These are phyloP conservation scores for Oreochromis niloticus DNA, from an alignment of 2,113 vertebrate species.

Conservation along the genomic window DNA sequence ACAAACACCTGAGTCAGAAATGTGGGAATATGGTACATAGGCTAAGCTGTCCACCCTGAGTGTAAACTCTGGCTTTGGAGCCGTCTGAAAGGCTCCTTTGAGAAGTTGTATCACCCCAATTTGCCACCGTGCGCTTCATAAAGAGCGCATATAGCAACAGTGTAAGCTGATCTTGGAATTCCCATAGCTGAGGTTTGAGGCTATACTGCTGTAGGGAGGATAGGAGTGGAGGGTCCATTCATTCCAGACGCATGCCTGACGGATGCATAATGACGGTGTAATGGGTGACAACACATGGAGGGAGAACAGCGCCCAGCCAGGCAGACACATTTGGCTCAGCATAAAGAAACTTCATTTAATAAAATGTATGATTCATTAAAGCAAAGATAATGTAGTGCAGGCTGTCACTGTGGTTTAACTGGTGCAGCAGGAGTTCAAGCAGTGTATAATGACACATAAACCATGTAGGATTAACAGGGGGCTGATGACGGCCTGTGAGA, in stretches of 20 bases:
- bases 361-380: neutral
- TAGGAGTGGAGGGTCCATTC: conserved; percentile 10
- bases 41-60: conserved; percentile 32
- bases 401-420: neutral
- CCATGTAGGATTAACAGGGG: neutral
- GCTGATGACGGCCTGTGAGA: neutral
- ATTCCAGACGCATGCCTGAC: conserved; percentile 38
- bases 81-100: conserved; percentile 36
- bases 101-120: neutral
- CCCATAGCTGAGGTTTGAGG: conserved; percentile 38
- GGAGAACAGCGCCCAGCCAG: neutral
- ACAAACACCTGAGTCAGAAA: conserved; percentile 19
- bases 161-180: conserved; percentile 42
- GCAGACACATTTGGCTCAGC: neutral
- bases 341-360: neutral
- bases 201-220: neutral
- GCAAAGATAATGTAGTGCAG: neutral
- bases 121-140: conserved; percentile 3
- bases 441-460: neutral
- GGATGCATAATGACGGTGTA: conserved; percentile 7
- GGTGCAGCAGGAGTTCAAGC: neutral
- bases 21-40: neutral
- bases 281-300: neutral
- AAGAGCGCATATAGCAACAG: conserved; percentile 25
- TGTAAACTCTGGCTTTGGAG: conserved; percentile 48